Conservation (phyloP, 2,797 vertebrate genomes). For the Catamblyrhynchus diadema region DNA sequence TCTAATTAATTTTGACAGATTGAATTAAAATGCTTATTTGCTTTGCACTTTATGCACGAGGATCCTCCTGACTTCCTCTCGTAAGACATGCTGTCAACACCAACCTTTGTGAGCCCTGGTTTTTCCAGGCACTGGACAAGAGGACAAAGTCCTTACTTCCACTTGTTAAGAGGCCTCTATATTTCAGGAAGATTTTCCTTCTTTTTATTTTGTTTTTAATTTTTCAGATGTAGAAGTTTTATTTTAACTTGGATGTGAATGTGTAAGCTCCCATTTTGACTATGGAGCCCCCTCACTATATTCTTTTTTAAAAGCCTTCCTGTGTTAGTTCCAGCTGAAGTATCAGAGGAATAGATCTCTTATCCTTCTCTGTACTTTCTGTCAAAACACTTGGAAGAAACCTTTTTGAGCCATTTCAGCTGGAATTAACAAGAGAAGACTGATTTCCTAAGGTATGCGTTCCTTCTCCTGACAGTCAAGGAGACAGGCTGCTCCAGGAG, state of each 20-base stretch:
- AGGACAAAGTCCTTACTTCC: background rate
- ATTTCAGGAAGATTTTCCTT: background rate
- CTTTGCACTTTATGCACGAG: background rate
- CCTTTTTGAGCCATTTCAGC: slow-evolving; percentile 39
- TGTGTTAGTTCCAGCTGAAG: slow-evolving; percentile 23
- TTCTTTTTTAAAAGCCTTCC: background rate
- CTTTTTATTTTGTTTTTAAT: background rate
- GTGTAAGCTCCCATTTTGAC: background rate
- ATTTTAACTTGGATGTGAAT: background rate
- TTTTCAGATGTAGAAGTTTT: background rate
- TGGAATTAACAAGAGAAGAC: slow-evolving; percentile 55
- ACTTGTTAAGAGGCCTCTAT: background rate
- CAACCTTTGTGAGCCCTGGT: background rate
- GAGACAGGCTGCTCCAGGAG: slow-evolving; percentile 24
- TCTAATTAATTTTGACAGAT: slow-evolving; percentile 47
- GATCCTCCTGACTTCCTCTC: background rate
- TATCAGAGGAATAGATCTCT: slow-evolving; percentile 9
- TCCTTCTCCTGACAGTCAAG: slow-evolving; percentile 39
- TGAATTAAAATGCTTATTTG: slow-evolving; percentile 40
- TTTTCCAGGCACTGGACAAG: background rate
- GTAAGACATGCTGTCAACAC: background rate
- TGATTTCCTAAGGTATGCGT: slow-evolving; percentile 5
- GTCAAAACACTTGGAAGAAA: slow-evolving; percentile 51
- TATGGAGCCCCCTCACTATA: background rate
- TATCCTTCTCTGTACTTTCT: background rate